These are phyloP conservation scores for Rhabdornis inornatus DNA, from an alignment of 2,113 vertebrate species.

Conservation along the genomic window DNA sequence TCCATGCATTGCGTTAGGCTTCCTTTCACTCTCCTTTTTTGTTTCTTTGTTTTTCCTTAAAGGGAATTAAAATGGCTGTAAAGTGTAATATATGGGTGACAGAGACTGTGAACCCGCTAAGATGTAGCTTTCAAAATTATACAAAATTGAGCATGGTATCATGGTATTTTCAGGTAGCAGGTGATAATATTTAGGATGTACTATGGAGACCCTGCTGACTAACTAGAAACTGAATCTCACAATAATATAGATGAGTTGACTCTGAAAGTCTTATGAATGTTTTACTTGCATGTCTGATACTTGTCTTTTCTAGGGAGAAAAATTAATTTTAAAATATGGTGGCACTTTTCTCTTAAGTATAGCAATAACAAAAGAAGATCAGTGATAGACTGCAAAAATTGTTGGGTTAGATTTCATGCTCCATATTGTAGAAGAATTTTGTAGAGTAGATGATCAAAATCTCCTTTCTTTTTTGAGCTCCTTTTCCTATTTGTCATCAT, in stretches of 20 bases:
- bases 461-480: neutral
- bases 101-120: neutral
- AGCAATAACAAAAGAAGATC: neutral
- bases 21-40: neutral
- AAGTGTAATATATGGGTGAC: neutral
- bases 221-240: neutral
- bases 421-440: neutral
- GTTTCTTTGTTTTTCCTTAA: neutral
- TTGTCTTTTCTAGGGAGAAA: neutral
- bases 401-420: neutral
- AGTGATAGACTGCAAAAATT: neutral
- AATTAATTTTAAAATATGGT: neutral
- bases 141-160: neutral
- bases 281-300: neutral
- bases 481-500: neutral
- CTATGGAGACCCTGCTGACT: neutral
- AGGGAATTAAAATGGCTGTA: neutral
- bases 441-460: neutral
- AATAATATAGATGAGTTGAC: neutral
- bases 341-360: neutral
- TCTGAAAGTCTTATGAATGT: neutral
- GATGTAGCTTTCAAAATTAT: neutral
- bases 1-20: neutral
- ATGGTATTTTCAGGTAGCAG: neutral
- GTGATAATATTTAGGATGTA: neutral